These are phyloP conservation scores for Hormiphora californensis DNA, from an alignment of 37 sponge, comb jelly and placozoan species.

Conservation along the genomic window DNA sequence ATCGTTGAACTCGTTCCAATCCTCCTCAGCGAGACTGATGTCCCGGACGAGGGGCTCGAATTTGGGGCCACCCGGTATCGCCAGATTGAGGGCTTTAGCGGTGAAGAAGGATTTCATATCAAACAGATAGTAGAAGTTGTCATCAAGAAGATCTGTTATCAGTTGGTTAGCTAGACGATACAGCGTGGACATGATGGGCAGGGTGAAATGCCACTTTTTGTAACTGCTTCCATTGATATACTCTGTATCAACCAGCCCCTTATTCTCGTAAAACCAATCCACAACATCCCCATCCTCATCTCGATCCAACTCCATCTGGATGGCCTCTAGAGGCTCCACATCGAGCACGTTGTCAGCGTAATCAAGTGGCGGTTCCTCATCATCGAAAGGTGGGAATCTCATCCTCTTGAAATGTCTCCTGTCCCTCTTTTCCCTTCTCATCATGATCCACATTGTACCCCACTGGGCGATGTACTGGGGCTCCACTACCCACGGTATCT, in stretches of 20 bases:
- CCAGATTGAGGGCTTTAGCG: constrained; percentile 96
- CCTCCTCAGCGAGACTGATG: constrained; percentile 75
- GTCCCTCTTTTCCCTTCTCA: constrained; percentile 97
- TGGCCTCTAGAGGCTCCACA: constrained; percentile 97
- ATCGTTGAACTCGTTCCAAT: constrained; percentile 99
- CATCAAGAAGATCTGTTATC: constrained; percentile 92
- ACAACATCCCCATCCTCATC: constrained; percentile 85
- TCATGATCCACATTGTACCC: constrained; percentile 99
- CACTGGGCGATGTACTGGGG: constrained; percentile 98
- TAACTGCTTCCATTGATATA: constrained; percentile 90
- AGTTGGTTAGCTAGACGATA: constrained; percentile 99
- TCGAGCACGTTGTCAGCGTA: constrained; percentile 97
- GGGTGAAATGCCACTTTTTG: constrained; percentile 79
- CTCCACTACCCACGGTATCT: constrained; percentile 97
- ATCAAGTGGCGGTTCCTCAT: constrained; percentile 98
- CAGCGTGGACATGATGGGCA: constrained; percentile 87
- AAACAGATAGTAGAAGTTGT: constrained; percentile 96
- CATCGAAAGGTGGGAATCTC: constrained; percentile 99
- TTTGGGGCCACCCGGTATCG: constrained; percentile 99
- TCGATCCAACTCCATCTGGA: constrained; percentile 95
- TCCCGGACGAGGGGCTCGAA: constrained; percentile 97
- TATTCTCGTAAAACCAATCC: constrained; percentile 97
- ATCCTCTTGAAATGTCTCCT: constrained; percentile 97
- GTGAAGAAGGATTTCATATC: constrained; percentile 99
- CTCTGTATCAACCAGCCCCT: constrained; percentile 79